Evolutionary conservation across 2,797 vertebrate species (phyloP).

Genomic region (Lutjanus argentimaculatus): DNA sequence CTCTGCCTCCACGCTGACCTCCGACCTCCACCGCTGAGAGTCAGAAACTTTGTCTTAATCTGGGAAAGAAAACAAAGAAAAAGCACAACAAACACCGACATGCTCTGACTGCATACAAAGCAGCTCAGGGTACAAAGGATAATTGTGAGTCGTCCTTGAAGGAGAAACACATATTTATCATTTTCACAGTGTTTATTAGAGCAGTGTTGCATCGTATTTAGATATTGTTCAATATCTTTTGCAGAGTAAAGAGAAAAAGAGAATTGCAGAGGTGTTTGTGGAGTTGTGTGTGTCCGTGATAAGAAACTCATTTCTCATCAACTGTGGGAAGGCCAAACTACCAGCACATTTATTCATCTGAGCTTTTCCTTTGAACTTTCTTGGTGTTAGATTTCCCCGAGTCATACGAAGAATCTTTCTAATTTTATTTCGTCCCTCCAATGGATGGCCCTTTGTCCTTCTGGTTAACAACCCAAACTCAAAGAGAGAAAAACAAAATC

Average conservation of each 20-base stretch:
- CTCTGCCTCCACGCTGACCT: constrained; percentile 27
- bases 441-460: background rate
- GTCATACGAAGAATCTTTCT: background rate
- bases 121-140: constrained; percentile 33
- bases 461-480: background rate
- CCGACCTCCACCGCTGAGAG: constrained; percentile 24
- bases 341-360: constrained; percentile 9
- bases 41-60: constrained; percentile 40
- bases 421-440: background rate
- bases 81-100: background rate
- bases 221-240: constrained; percentile 34
- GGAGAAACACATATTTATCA: constrained; percentile 64
- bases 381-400: background rate
- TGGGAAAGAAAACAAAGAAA: constrained; percentile 42
- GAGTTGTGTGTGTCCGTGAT: constrained; percentile 4
- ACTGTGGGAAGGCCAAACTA: constrained; percentile 4
- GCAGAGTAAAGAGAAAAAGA: constrained; percentile 14
- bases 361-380: constrained; percentile 4
- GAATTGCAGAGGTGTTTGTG: constrained; percentile 13
- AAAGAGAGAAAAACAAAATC: constrained; percentile 6
- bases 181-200: constrained; percentile 50
- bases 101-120: constrained; percentile 46
- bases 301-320: constrained; percentile 37
- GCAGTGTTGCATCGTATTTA: constrained; percentile 15
- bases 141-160: constrained; percentile 62